Percentiles rank a stretch among this genome's conserved stretches.
Evolutionary conservation across 2,113 vertebrate species (phyloP).

Genomic region (Pantherophis guttatus): DNA sequence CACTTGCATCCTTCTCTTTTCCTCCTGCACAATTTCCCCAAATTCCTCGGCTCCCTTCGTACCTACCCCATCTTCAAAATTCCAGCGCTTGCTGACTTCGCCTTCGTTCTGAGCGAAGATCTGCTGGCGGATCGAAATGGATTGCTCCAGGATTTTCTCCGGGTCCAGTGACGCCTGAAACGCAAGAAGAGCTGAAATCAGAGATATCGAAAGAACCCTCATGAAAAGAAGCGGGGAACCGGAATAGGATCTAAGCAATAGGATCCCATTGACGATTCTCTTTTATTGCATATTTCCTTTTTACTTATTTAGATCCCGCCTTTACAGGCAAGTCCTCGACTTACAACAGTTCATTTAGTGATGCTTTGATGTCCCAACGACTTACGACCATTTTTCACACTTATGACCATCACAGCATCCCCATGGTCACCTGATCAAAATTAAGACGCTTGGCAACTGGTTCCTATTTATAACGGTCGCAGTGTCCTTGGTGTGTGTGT

Average conservation of each 20-base stretch:
- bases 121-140: slow-evolving; percentile 72
- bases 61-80: slow-evolving; percentile 80
- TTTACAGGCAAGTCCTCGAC: too few relatives aligned
- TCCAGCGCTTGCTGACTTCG: slow-evolving; percentile 82
- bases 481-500: too few relatives aligned
- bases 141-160: slow-evolving; percentile 74
- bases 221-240: neutral
- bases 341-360: too few relatives aligned
- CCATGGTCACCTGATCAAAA: too few relatives aligned
- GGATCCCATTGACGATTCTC: too few relatives aligned
- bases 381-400: too few relatives aligned
- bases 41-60: neutral
- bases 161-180: slow-evolving; percentile 72
- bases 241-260: neutral
- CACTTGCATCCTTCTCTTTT: too few relatives aligned
- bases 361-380: too few relatives aligned
- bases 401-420: too few relatives aligned
- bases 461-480: too few relatives aligned
- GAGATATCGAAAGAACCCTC: fast-evolving
- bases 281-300: neutral
- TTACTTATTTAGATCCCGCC: neutral
- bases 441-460: too few relatives aligned
- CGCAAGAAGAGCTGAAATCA: neutral
- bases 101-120: slow-evolving; percentile 74
- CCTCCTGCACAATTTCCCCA: neutral